These are phyloP conservation scores for Cettia cetti DNA, from an alignment of 2,113 vertebrate genomes.

Conservation along the genomic window DNA sequence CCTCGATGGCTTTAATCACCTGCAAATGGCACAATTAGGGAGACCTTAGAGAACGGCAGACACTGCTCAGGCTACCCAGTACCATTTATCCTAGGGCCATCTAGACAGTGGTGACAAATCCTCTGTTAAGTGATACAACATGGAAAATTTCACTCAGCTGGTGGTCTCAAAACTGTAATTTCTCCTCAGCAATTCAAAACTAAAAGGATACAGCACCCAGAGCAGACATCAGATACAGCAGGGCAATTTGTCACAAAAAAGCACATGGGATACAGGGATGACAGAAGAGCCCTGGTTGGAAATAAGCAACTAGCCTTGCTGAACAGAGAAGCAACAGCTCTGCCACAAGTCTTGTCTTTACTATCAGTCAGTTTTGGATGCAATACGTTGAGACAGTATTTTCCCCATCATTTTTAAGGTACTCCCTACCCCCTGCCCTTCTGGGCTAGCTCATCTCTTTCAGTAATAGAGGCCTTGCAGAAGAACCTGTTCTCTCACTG, in stretches of 20 bases:
- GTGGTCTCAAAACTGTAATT: neutral
- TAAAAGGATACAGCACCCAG: neutral
- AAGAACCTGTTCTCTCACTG: neutral
- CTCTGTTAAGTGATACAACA: neutral
- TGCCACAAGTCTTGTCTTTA: neutral
- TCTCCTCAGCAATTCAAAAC: neutral
- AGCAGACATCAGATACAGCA: neutral
- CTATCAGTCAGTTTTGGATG: neutral
- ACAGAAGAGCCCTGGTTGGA: neutral
- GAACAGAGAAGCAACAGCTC: neutral
- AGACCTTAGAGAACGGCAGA: neutral
- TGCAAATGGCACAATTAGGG: slow-evolving; percentile 47
- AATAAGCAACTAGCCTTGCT: neutral
- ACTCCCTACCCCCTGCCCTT: neutral
- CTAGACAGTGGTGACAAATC: neutral
- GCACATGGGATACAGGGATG: neutral
- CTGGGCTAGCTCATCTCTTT: neutral
- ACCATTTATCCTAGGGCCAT: neutral
- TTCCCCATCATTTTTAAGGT: neutral
- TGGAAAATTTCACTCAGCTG: neutral
- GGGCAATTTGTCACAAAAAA: neutral
- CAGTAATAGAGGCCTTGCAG: neutral
- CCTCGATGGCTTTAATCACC: slow-evolving; percentile 99
- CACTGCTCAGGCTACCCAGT: neutral
- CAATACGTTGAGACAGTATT: neutral